These are phyloP conservation scores for Melanotaenia pygmaea DNA, from an alignment of 2,797 vertebrate species.

Conservation along the genomic window DNA sequence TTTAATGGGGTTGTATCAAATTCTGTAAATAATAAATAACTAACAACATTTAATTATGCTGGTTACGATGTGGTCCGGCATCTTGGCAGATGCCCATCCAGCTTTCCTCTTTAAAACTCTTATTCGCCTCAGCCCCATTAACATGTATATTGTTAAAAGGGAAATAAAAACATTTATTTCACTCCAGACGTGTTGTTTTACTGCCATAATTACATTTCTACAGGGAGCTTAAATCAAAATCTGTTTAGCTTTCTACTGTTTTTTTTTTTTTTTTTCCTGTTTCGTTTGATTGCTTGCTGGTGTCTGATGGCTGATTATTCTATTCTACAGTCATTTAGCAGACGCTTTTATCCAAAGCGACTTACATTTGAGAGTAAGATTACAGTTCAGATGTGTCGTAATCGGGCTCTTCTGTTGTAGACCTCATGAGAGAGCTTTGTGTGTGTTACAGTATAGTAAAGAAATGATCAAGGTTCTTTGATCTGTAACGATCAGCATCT, in stretches of 20 bases:
- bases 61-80: too few relatives aligned
- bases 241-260: neutral
- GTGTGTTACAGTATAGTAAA: neutral
- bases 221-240: neutral
- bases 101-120: neutral
- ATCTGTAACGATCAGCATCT: too few relatives aligned
- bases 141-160: neutral
- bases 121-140: neutral
- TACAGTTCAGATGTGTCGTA: constrained; percentile 11
- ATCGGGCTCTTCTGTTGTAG: constrained; percentile 3
- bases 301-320: constrained; percentile 4
- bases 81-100: too few relatives aligned
- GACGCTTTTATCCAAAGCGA: too few relatives aligned
- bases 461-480: too few relatives aligned
- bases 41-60: too few relatives aligned
- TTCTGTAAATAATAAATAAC: too few relatives aligned
- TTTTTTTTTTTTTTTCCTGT: constrained; percentile 32
- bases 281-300: constrained; percentile 39
- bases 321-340: too few relatives aligned
- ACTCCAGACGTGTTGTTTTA: neutral
- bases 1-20: too few relatives aligned
- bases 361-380: too few relatives aligned
- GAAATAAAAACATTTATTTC: constrained; percentile 14
- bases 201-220: neutral
- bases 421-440: constrained; percentile 13